Evolutionary conservation across 2,888 invertebrate species (phyloP), one percentile per base, ranked within the genome.

Genomic region (Uropetala carovei): DNA sequence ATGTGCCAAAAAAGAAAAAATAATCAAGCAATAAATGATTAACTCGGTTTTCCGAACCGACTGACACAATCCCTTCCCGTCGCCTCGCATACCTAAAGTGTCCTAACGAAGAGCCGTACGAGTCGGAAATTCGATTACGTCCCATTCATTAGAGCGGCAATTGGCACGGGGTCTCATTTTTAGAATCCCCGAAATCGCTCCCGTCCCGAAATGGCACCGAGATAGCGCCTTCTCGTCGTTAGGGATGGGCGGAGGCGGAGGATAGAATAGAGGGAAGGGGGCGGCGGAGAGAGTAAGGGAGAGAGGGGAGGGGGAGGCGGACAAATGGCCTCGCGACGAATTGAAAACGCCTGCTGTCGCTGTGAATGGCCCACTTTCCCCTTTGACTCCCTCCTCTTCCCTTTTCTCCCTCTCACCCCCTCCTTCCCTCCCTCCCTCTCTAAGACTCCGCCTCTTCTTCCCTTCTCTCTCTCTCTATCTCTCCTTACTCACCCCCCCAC

Each of bases 301-400:
- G 75, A 75, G 75, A 27, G n/a, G 16, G 68, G 75, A 75, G 75
- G 22, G n/a, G 16, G 68, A 14, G 64, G 64, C 64, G 14, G 22
- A 68, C 75, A 9, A 75, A 75, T 27, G 75, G 75, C 75, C 75
- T 75, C 75, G 75, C 75, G 75, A 75, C 75, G 75, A 75, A 75
- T 75, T 27, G 75, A 75, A 75, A 75, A 75, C 75, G 75, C 75
- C 75, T 75, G 27, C 75, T 75, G 75, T 75, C 75, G 75, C 75
- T 27, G 75, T 27, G 75, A 13, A 27, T 75, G 75, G 75, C 75
- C 75, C 75, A 75, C 75, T 75, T 75, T 75, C 75, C 75, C 75
- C 75, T 75, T 75, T 68, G 68, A 68, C 68, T 68, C 68, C 68
- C 68, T 75, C 27, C 14, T 75, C 75, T 27, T 43, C 43, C 43